Conservation (phyloP, 2,888 invertebrate species). For the Pandemis cinnamomeana region DNA sequence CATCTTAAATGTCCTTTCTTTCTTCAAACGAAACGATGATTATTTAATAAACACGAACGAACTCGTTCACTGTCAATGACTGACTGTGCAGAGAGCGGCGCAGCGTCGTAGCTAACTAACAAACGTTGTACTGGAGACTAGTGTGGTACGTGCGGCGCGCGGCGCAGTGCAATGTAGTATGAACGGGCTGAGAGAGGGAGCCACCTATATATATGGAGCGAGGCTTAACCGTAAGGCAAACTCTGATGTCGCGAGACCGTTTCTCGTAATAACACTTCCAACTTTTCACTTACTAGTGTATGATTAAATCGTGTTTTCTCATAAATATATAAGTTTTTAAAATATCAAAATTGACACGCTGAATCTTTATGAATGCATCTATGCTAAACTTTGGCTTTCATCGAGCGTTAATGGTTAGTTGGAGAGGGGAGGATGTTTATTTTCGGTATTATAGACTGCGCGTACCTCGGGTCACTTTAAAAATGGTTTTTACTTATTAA, state of each 20-base stretch:
- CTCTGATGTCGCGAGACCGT: constrained; percentile 24
- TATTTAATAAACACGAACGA: constrained; percentile 18
- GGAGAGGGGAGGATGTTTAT: constrained; percentile 4
- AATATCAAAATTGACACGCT: background rate
- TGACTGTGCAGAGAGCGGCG: background rate
- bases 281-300: constrained; percentile 35
- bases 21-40: constrained; percentile 2
- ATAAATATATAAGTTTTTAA: background rate
- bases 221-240: constrained; percentile 22
- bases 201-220: constrained; percentile 23
- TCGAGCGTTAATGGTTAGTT: background rate
- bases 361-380: constrained; percentile 24
- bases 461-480: constrained; percentile 33
- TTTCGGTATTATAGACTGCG: constrained; percentile 24
- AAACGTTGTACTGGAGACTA: background rate
- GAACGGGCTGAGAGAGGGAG: background rate
- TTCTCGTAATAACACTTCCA: constrained; percentile 37
- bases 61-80: background rate
- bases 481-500: constrained; percentile 37
- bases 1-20: constrained; percentile 31
- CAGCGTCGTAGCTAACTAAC: background rate
- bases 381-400: constrained; percentile 29
- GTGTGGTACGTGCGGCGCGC: constrained; percentile 5
- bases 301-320: constrained; percentile 29
- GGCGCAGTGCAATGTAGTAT: constrained; percentile 11